Percentiles rank a stretch among this genome's conserved stretches.
phyloP scores from a whole-genome alignment of 2,888 invertebrate genomes.

The Calameuta filiformis region DNA sequence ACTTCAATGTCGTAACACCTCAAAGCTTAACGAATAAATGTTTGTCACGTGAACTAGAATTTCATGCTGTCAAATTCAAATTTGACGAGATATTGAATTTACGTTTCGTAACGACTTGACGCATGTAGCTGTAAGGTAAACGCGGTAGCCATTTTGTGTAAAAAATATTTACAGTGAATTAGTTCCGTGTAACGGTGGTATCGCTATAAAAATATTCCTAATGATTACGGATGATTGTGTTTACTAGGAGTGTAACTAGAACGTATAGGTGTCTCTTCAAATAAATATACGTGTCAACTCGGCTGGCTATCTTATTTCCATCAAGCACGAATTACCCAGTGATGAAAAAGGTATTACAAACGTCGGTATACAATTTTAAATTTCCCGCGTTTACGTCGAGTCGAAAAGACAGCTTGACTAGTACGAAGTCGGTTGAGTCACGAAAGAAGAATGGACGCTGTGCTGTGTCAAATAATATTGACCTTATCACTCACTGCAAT shows the following conservation, averaged over 20 bases:
- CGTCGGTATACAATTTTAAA: neutral
- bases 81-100: no score
- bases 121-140: neutral
- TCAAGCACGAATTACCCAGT: neutral
- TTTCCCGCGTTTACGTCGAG: neutral
- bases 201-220: neutral
- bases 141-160: neutral
- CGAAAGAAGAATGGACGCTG: neutral
- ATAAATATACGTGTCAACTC: neutral
- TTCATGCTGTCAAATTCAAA: neutral
- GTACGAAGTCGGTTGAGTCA: neutral
- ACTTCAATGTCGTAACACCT: neutral
- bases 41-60: neutral
- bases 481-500: neutral
- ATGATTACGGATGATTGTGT: neutral
- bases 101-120: no score
- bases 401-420: neutral
- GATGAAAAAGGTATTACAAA: neutral
- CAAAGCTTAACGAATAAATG: accelerated
- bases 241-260: neutral
- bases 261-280: neutral
- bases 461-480: neutral
- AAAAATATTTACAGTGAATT: neutral
- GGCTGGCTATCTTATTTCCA: neutral
- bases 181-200: neutral